Percentiles rank a stretch among this genome's conserved stretches.
Conservation (phyloP, 2,888 invertebrate genomes). For the Epistrophe grossulariae region DNA sequence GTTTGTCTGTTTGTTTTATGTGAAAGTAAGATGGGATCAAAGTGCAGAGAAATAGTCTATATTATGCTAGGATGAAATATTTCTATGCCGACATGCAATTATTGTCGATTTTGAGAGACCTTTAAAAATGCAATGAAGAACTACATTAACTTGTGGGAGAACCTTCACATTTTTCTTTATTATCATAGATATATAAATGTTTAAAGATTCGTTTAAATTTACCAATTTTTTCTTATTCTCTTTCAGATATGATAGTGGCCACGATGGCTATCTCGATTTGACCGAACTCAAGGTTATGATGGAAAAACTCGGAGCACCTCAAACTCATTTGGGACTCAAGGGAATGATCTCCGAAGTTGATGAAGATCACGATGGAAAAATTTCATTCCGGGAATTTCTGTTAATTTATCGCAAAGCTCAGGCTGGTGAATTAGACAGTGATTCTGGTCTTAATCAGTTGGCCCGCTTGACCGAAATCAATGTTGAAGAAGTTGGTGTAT, state of each 20-base stretch:
- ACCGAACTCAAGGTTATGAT: slow-evolving; percentile 97
- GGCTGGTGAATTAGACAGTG: slow-evolving; percentile 93
- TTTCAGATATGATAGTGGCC: slow-evolving; percentile 94
- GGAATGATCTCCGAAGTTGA: slow-evolving; percentile 97
- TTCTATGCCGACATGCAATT: no score
- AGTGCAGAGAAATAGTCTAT: neutral
- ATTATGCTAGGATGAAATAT: no score
- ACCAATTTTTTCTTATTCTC: slow-evolving; percentile 76
- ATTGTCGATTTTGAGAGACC: no score
- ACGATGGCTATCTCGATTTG: slow-evolving; percentile 94
- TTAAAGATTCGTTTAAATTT: neutral
- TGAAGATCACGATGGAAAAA: slow-evolving; percentile 92
- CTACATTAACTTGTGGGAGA: neutral
- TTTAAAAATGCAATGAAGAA: no score
- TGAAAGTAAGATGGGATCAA: slow-evolving; percentile 51
- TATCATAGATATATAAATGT: neutral
- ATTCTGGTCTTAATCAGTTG: slow-evolving; percentile 93
- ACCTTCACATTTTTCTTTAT: neutral
- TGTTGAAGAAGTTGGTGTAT: slow-evolving; percentile 97
- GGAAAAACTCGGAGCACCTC: slow-evolving; percentile 97
- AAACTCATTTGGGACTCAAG: slow-evolving; percentile 97
- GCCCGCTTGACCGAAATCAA: slow-evolving; percentile 95
- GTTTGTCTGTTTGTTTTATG: slow-evolving; percentile 38
- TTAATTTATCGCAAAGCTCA: slow-evolving; percentile 93
- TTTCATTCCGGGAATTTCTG: slow-evolving; percentile 95